These are phyloP conservation scores for Eriosoma lanigerum DNA, from an alignment of 1,140 invertebrate species.

Conservation along the genomic window DNA sequence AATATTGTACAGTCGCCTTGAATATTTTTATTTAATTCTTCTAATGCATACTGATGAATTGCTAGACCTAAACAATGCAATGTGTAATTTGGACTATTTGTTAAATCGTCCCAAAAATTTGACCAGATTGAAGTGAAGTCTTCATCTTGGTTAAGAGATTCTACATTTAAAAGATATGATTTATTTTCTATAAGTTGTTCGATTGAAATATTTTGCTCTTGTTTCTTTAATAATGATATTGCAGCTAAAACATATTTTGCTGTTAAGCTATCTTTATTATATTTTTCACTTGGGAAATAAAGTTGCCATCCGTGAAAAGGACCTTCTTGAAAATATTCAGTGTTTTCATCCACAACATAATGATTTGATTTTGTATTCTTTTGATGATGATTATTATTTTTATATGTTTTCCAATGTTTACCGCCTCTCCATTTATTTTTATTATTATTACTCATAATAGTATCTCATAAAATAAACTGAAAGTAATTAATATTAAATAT, in stretches of 20 bases:
- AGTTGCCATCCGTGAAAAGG: conserved; percentile 68
- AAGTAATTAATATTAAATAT: conserved; percentile 47
- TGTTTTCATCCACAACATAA: not conserved
- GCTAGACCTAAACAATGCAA: conserved; percentile 71
- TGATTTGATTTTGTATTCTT: not conserved
- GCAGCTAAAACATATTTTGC: conserved; percentile 62
- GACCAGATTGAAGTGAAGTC: conserved; percentile 65
- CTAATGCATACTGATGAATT: conserved; percentile 67
- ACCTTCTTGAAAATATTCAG: conserved; percentile 43
- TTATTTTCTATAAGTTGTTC: conserved; percentile 67
- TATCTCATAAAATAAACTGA: conserved; percentile 40
- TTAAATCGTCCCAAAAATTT: conserved; percentile 67
- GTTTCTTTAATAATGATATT: conserved; percentile 63
- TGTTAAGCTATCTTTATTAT: conserved; percentile 59
- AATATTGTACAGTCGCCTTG: conserved; percentile 54
- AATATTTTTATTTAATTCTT: conserved; percentile 55
- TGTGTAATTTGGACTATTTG: conserved; percentile 66
- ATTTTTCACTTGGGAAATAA: conserved; percentile 70
- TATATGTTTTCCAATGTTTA: conserved; percentile 3
- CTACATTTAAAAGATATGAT: conserved; percentile 68
- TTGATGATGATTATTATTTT: conserved; percentile 28
- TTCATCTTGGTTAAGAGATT: conserved; percentile 64
- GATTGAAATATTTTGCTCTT: conserved; percentile 62
- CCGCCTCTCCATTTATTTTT: conserved; percentile 36
- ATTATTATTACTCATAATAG: conserved; percentile 40